Conservation (phyloP, 2,113 vertebrate species). For the Bujurquina vittata region DNA sequence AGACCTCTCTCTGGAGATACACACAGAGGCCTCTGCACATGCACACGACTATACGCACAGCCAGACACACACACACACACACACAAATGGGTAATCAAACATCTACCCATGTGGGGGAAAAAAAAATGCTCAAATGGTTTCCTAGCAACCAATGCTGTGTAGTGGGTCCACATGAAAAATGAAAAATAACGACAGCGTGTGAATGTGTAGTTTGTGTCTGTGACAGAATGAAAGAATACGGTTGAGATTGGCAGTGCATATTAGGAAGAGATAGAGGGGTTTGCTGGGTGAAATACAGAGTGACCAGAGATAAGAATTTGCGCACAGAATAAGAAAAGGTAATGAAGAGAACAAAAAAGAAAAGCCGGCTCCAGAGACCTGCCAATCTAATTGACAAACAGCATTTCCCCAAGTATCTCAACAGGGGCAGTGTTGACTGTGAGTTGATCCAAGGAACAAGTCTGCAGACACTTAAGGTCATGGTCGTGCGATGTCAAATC, state of each 20-base stretch:
- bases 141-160: conserved; percentile 77
- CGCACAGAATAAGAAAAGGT: conserved; percentile 69
- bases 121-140: conserved; percentile 72
- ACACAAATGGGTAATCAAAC: conserved; percentile 74
- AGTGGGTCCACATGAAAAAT: conserved; percentile 67
- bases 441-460: conserved; percentile 38
- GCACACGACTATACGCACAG: conserved; percentile 5
- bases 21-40: conserved; percentile 13
- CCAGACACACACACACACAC: not conserved
- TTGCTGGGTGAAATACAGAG: conserved; percentile 59
- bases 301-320: conserved; percentile 59
- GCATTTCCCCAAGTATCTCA: conserved; percentile 73
- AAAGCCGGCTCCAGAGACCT: conserved; percentile 49
- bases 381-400: conserved; percentile 58
- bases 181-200: conserved; percentile 54
- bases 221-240: conserved; percentile 62
- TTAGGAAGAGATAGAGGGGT: conserved; percentile 59
- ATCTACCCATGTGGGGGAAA: conserved; percentile 58
- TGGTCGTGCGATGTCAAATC: conserved; percentile 54
- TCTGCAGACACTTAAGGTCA: conserved; percentile 59
- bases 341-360: conserved; percentile 62
- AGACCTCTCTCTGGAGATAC: conserved; percentile 65
- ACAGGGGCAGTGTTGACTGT: conserved; percentile 75
- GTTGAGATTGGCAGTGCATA: conserved; percentile 65
- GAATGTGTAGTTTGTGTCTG: conserved; percentile 17